Percentiles rank a stretch among this genome's conserved stretches.
phyloP scores from a whole-genome alignment of 1,140 invertebrate species.

The Dendroctonus ponderosae region DNA sequence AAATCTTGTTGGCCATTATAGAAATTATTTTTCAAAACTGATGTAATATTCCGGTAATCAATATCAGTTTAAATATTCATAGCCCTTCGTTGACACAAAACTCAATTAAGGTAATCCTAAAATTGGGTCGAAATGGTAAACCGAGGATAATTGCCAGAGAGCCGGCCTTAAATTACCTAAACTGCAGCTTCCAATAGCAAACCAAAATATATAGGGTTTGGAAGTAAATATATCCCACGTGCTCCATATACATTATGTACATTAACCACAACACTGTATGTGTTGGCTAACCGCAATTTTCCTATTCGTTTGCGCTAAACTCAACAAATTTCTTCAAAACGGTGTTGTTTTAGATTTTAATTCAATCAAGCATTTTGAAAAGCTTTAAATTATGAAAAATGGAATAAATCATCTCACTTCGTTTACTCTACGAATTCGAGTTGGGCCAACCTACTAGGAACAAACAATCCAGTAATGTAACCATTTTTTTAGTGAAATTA shows the following conservation, averaged over 20 bases:
- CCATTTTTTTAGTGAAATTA: not conserved
- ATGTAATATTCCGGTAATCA: not conserved
- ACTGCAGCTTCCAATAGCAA: constrained; percentile 7
- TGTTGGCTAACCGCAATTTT: not conserved
- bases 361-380: not conserved
- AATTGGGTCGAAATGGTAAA: constrained; percentile 8
- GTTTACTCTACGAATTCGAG: not conserved
- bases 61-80: constrained; percentile 6
- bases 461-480: not conserved
- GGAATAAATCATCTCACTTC: no score
- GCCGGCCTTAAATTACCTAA: constrained; percentile 10
- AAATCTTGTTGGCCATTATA: no score
- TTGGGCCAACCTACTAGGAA: not conserved
- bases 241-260: not conserved
- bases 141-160: constrained; percentile 9
- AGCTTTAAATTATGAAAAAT: no score
- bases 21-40: no score
- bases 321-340: not conserved
- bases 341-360: not conserved
- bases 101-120: constrained; percentile 9
- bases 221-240: not conserved
- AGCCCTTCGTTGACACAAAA: not conserved
- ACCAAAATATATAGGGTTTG: constrained; percentile 4
- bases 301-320: not conserved
- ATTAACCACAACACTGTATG: not conserved